Evolutionary conservation across 2,797 vertebrate species (phyloP).

Genomic region (Carcharodon carcharias): DNA sequence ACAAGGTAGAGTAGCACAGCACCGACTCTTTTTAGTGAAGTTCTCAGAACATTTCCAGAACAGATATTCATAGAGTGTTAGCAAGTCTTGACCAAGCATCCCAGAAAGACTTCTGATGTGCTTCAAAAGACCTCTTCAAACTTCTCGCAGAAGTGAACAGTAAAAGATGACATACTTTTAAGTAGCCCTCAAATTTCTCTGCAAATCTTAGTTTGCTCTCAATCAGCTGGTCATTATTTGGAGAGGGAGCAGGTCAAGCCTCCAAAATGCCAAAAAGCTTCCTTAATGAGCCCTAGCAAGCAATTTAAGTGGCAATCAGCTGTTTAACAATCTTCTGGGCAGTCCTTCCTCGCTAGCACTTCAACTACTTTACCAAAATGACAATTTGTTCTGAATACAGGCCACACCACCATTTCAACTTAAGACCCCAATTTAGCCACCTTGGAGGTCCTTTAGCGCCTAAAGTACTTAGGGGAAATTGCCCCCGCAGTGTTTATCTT

Average conservation of each 20-base stretch:
- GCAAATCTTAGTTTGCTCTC: not conserved
- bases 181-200: not conserved
- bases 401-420: not conserved
- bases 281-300: not conserved
- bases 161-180: not conserved
- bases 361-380: not conserved
- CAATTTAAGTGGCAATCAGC: not conserved
- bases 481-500: not conserved
- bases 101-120: not conserved
- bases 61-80: not conserved
- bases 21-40: not conserved
- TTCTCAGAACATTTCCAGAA: not conserved
- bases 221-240: not conserved
- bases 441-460: not conserved
- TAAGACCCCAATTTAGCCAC: not conserved
- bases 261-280: too few species aligned
- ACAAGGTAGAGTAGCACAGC: not conserved
- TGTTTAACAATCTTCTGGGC: not conserved
- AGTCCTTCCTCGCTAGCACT: not conserved
- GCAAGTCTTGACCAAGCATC: too few species aligned
- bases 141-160: not conserved
- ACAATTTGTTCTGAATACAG: not conserved
- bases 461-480: not conserved
- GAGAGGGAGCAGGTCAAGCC: not conserved
- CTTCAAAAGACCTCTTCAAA: not conserved